Percentiles rank a stretch among this genome's conserved stretches.
Conservation (phyloP, 64 coral and sea anemone species). For the Catalaphyllia jardinei region DNA sequence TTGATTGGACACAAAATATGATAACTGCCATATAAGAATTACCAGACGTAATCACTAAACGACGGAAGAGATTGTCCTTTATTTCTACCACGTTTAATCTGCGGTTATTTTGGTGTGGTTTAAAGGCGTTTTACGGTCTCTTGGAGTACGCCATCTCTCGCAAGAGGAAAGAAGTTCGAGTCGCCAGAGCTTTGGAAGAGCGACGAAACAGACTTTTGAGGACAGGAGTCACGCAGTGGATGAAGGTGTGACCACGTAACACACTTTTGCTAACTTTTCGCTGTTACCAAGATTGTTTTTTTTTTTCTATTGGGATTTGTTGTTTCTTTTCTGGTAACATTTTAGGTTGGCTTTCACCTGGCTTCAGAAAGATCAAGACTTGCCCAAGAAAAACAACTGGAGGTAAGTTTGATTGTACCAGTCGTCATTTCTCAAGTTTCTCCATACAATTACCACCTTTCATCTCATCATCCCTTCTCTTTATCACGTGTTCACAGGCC, state of each 20-base stretch:
- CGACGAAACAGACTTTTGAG: conserved; percentile 75
- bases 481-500: conserved; percentile 10
- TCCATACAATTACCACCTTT: background rate
- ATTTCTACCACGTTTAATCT: background rate
- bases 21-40: background rate
- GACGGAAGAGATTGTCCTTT: background rate
- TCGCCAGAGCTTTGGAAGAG: conserved; percentile 54
- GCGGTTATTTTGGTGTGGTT: background rate
- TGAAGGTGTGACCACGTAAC: conserved; percentile 53
- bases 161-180: conserved; percentile 50
- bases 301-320: too few species aligned
- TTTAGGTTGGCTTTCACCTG: conserved; percentile 76
- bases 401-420: conserved; percentile 30
- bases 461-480: too few species aligned
- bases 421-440: background rate
- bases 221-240: conserved; percentile 77
- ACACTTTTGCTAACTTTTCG: too few species aligned
- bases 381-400: conserved; percentile 70
- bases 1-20: too few species aligned
- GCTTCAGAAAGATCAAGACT: conserved; percentile 56
- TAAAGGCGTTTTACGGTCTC: conserved; percentile 47
- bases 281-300: too few species aligned
- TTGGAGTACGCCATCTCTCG: conserved; percentile 58
- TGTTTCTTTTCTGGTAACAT: background rate
- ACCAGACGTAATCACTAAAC: background rate